A percentile compares a stretch with the other conserved stretches of the same genome.
These are phyloP conservation scores for Caenorhabditis macrosperma DNA, from an alignment of 2,888 invertebrate genomes.

Conservation along the genomic window DNA sequence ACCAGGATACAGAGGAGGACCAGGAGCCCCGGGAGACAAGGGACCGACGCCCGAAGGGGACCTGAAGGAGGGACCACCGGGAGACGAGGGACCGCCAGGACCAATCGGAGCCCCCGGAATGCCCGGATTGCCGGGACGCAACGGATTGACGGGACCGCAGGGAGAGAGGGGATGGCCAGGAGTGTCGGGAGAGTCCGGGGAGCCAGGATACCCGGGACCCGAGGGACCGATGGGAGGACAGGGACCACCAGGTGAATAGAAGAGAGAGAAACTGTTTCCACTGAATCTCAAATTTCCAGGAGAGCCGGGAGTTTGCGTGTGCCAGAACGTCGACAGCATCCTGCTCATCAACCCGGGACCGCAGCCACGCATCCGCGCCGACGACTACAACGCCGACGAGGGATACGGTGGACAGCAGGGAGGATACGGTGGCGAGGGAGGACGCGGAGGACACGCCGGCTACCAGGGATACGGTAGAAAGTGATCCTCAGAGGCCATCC, in stretches of 20 bases:
- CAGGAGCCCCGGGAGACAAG: slow-evolving; percentile 80
- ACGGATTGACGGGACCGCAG: slow-evolving; percentile 76
- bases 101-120: slow-evolving; percentile 79
- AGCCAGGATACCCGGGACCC: slow-evolving; percentile 78
- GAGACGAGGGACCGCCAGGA: slow-evolving; percentile 79
- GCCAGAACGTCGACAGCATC: slow-evolving; percentile 80
- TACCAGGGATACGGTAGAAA: slow-evolving; percentile 31
- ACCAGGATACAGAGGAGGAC: slow-evolving; percentile 76
- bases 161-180: slow-evolving; percentile 74
- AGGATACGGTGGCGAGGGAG: slow-evolving; percentile 54
- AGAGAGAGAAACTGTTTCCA: slow-evolving; percentile 32
- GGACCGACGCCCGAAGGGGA: slow-evolving; percentile 79
- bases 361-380: slow-evolving; percentile 75
- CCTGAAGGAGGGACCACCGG: slow-evolving; percentile 67
- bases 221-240: slow-evolving; percentile 77
- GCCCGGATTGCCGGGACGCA: slow-evolving; percentile 79
- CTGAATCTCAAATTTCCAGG: slow-evolving; percentile 58
- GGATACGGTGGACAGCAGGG: slow-evolving; percentile 37
- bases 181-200: slow-evolving; percentile 75
- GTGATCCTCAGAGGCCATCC: slow-evolving; percentile 6
- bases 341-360: slow-evolving; percentile 78
- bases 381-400: slow-evolving; percentile 61
- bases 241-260: slow-evolving; percentile 76
- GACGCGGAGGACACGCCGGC: slow-evolving; percentile 4
- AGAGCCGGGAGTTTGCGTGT: slow-evolving; percentile 79